Conservation (phyloP, 2,888 invertebrate species). For the Heliconius hortense region DNA sequence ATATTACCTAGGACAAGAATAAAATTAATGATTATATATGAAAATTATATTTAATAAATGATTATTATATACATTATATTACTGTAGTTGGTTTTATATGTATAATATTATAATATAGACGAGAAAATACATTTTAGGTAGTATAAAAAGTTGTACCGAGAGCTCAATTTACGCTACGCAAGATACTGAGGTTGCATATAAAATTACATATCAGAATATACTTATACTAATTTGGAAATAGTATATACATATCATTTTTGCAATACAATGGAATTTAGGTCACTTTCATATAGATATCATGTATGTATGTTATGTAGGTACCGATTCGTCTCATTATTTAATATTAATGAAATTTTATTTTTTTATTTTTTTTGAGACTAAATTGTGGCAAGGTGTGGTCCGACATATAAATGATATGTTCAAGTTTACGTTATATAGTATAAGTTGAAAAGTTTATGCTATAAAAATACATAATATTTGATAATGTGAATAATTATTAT, state of each 20-base stretch:
- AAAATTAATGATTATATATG: constrained; percentile 34
- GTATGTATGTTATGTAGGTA: neutral
- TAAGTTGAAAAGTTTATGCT: neutral
- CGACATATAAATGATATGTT: too few relatives aligned
- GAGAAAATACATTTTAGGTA: neutral
- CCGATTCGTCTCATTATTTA: neutral
- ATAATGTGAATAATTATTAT: neutral
- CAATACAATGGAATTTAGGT: neutral
- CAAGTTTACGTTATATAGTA: neutral
- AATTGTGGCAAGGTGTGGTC: too few relatives aligned
- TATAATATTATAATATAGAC: neutral
- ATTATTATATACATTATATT: neutral
- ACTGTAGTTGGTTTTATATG: neutral
- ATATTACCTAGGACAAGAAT: constrained; percentile 68
- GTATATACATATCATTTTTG: neutral
- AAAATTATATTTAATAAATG: neutral
- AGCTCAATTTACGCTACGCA: neutral
- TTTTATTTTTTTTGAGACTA: too few relatives aligned
- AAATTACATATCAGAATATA: neutral
- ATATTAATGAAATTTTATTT: neutral
- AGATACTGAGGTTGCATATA: neutral
- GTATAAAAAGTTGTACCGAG: neutral
- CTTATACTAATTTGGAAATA: neutral
- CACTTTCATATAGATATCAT: neutral
- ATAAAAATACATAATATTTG: neutral